These are phyloP conservation scores for Holotrichia oblita DNA, from an alignment of 1,140 invertebrate species.

Conservation along the genomic window DNA sequence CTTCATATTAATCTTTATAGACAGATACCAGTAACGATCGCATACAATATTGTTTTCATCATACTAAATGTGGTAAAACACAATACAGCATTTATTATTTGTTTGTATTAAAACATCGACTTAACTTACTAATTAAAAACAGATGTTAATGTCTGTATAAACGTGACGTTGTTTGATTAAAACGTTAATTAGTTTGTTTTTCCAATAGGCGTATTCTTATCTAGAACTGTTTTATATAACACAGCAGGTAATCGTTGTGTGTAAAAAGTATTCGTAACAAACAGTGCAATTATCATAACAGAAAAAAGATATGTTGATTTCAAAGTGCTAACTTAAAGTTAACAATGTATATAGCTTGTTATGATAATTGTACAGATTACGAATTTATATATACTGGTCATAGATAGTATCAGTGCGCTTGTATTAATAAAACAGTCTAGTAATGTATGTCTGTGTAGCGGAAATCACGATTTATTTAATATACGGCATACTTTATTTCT, in stretches of 20 bases:
- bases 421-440: too few species aligned
- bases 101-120: background rate
- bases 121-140: slow-evolving; percentile 3
- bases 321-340: too few species aligned
- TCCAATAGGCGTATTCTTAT: background rate
- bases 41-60: background rate
- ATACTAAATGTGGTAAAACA: background rate
- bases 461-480: too few species aligned
- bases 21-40: background rate
- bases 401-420: too few species aligned
- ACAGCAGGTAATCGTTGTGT: background rate
- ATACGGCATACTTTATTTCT: too few species aligned
- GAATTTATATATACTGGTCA: too few species aligned
- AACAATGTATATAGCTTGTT: too few species aligned
- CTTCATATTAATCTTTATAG: too few species aligned
- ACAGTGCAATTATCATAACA: background rate
- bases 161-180: background rate
- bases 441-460: too few species aligned
- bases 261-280: background rate
- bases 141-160: background rate
- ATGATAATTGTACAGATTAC: too few species aligned
- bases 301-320: background rate
- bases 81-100: background rate
- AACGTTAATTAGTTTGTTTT: slow-evolving; percentile 21
- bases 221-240: background rate